A percentile compares a stretch with the other conserved stretches of the same genome.
phyloP scores from a whole-genome alignment of 2,888 invertebrate species.

The Agrotis exclamationis region DNA sequence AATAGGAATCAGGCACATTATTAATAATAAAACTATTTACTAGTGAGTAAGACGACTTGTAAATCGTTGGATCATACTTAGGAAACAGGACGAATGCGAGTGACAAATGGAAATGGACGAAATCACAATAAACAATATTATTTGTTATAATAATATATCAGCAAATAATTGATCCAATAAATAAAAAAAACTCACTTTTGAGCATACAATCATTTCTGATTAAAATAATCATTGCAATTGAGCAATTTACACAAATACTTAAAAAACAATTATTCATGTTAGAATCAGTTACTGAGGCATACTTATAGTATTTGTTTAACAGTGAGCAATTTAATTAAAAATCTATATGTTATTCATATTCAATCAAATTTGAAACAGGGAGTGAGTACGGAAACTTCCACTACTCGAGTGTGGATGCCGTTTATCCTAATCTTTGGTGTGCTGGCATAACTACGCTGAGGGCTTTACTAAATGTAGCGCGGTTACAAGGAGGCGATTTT shows the following conservation, averaged over 20 bases:
- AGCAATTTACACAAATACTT: constrained; percentile 82
- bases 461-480: constrained; percentile 70
- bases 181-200: constrained; percentile 87
- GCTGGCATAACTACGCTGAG: constrained; percentile 83
- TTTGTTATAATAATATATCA: constrained; percentile 75
- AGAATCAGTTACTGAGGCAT: constrained; percentile 80
- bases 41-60: constrained; percentile 79
- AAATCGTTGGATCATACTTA: constrained; percentile 71
- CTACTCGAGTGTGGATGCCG: constrained; percentile 78
- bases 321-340: constrained; percentile 78
- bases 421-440: constrained; percentile 90
- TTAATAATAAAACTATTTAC: constrained; percentile 79
- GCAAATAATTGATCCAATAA: constrained; percentile 82
- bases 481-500: constrained; percentile 58
- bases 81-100: constrained; percentile 62
- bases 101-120: constrained; percentile 77
- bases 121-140: constrained; percentile 77
- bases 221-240: constrained; percentile 84
- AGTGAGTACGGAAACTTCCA: constrained; percentile 72
- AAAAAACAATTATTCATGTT: constrained; percentile 73
- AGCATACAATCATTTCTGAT: constrained; percentile 86
- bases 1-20: constrained; percentile 91
- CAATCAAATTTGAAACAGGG: constrained; percentile 71
- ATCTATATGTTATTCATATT: constrained; percentile 71
- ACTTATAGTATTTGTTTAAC: constrained; percentile 77